Conservation (phyloP, 2,797 vertebrate genomes). For the Atherinosoma microstoma region DNA sequence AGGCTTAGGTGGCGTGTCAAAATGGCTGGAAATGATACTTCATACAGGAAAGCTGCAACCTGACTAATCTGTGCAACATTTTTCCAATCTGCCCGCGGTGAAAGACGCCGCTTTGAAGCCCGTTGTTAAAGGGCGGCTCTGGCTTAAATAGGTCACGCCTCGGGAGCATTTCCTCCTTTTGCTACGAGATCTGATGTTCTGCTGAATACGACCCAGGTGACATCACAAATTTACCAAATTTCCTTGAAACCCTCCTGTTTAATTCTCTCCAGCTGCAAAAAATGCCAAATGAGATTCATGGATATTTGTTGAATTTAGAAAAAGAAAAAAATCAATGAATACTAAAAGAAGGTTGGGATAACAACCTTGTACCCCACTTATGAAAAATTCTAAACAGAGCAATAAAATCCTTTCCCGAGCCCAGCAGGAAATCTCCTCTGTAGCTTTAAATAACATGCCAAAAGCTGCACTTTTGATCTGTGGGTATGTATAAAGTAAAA, state of each 20-base stretch:
- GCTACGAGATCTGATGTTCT: conserved; percentile 22
- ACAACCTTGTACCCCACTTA: conserved; percentile 49
- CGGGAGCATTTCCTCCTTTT: conserved; percentile 29
- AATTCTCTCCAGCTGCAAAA: conserved; percentile 68
- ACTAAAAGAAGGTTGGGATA: conserved; percentile 66
- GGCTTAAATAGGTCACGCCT: conserved; percentile 63
- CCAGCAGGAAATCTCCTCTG: conserved; percentile 41
- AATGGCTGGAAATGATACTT: conserved; percentile 60
- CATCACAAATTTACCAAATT: conserved; percentile 35
- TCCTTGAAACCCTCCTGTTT: conserved; percentile 21
- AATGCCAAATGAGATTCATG: conserved; percentile 70
- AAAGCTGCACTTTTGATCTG: conserved; percentile 69
- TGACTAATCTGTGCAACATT: conserved; percentile 47
- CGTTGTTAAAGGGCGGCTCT: conserved; percentile 37
- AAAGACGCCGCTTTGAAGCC: conserved; percentile 72
- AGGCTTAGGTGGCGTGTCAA: conserved; percentile 37
- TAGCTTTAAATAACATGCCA: conserved; percentile 69
- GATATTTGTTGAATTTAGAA: conserved; percentile 40
- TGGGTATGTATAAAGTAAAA: conserved; percentile 56
- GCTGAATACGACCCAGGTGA: conserved; percentile 61
- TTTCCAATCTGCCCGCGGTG: conserved; percentile 41
- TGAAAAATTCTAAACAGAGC: conserved; percentile 51
- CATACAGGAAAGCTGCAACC: conserved; percentile 56
- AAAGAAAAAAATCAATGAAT: conserved; percentile 53
- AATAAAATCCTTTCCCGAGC: conserved; percentile 22